Base-by-base conservation (phyloP, 92 coral and sea anemone genomes). In the Parazoanthus atlanticus region DNA sequence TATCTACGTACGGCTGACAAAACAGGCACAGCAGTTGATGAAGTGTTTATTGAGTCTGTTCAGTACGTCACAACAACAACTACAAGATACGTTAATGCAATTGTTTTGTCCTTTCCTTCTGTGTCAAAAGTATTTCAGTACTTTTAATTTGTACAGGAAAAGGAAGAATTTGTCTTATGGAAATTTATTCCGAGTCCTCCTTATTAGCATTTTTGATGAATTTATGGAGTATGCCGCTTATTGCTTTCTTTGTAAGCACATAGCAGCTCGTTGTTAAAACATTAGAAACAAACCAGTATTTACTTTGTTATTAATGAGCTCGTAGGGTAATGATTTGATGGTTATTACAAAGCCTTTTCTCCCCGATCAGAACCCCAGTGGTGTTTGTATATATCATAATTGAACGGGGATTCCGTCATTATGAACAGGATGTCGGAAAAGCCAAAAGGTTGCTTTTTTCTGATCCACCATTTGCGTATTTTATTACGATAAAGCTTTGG, bases 201-300 rank as follows among this genome's bases (percentile, higher is more conserved):
- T 26, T 29, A 70, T 84, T 41, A 36, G 61, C 77, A 69, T 46
- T 16, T 41, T 46, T 41, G 33, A 84, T 69, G 38, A 84, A 84
- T 70, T 74, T 1, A 43, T 7, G 25, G 65, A 75, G 47, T 54
- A 46, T 30, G 46, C 87, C 73, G 85, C 73, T 58, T 58, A 58
- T 52, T 81, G 66, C 65, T 70, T 43, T 84, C 78, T 38, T 83
- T 83, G 30, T 67, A 69, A 83, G 36, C 77, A 67, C 34, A 43
- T 19, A 46, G 41, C 71, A 69, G 43, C 30, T 38, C 13, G 58
- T 83, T 43, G 65, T 23, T 3, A 49, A 10, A 30, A 33, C 49
- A 10, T 33, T 32, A 29, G 47, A n/a, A 9, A 61, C 73, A 81
- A 17, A 38, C 6, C 11, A 75, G 43, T 75, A 75, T 75, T 36